Conservation (phyloP, 2,797 vertebrate species). For the Darevskia mixta region DNA sequence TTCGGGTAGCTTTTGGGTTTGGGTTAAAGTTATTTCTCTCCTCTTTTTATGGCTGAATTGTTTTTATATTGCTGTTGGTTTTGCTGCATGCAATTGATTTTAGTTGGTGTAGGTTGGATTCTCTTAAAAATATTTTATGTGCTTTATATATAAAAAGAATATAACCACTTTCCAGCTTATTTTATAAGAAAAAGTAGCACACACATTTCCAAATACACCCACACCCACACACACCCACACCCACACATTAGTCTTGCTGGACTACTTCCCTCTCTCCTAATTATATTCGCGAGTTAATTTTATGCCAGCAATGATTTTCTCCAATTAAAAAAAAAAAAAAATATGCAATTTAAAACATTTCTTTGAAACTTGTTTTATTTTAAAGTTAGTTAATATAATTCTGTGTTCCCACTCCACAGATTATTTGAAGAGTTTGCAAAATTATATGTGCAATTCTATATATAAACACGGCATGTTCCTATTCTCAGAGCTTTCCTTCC, state of each 20-base stretch:
- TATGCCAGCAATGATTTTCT: not conserved
- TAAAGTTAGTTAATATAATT: not conserved
- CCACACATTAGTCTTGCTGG: too few species aligned
- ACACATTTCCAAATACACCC: not conserved
- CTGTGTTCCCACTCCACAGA: not conserved
- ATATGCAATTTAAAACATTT: constrained; percentile 4
- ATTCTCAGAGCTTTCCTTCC: not conserved
- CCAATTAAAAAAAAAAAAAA: not conserved
- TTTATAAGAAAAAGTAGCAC: not conserved
- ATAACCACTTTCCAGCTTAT: not conserved
- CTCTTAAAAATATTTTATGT: not conserved
- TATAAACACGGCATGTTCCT: constrained; percentile 29
- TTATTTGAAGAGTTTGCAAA: constrained; percentile 10
- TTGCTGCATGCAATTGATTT: not conserved
- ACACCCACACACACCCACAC: not conserved
- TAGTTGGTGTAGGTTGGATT: not conserved
- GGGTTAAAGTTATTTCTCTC: not conserved
- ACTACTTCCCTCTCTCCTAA: too few species aligned
- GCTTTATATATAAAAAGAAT: not conserved
- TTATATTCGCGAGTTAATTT: constrained; percentile 2
- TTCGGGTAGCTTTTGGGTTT: not conserved
- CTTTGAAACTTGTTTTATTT: not conserved
- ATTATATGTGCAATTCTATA: constrained; percentile 9
- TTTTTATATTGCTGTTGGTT: not conserved
- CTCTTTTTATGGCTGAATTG: not conserved